Evolutionary conservation across 2,797 vertebrate species (phyloP), one percentile per base, ranked within the genome.

Genomic region (Paedocypris micromegethes): DNA sequence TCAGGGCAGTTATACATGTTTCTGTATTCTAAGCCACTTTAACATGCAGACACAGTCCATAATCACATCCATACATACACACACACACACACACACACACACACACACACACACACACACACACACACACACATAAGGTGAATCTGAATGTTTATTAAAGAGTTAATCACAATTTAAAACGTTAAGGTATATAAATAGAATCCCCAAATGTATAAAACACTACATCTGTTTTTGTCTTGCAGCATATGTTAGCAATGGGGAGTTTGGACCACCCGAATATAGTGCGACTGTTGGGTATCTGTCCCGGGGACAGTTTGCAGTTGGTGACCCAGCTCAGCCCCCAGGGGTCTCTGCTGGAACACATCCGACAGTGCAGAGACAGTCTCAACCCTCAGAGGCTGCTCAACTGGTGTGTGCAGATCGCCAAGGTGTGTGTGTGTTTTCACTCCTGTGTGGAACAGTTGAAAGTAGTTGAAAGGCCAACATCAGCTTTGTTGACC

Each of bases 381-480:
- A 84, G 84, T 37, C 84, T 90, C n/a, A 84, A 83, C 59, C 93
- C 93, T 0, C 95, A 98, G 79, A 89, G 93, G 58, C 87, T 98
- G 73, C 94, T 98, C 78, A 98, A 98, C 86, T 98, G 95, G 95
- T 94, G 92, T 85, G 94, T 98, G 68, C 96, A 98, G 80, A 96
- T 98, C 5, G 95, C 95, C 78, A 98, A 96, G 93, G 95, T 98
- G 81, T 66, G 9, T 5, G 7, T 3, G 4, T 63, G 7, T 46
- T 55, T 46, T 54, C 8, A 40, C 3, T 2, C 23, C 5, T 7
- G 46, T 40, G 9, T 23, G 23, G 23, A 23, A 23, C 23, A 23
- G 23, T 23, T 23, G 23, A 1, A 23, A 1, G 23, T 23, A 43
- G 6, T 4, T 57, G 44, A 9, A 9, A 9, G 5, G 7, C 8